These are phyloP conservation scores for Caenorhabditis auriculariae DNA, from an alignment of 2,888 invertebrate genomes.

Conservation along the genomic window DNA sequence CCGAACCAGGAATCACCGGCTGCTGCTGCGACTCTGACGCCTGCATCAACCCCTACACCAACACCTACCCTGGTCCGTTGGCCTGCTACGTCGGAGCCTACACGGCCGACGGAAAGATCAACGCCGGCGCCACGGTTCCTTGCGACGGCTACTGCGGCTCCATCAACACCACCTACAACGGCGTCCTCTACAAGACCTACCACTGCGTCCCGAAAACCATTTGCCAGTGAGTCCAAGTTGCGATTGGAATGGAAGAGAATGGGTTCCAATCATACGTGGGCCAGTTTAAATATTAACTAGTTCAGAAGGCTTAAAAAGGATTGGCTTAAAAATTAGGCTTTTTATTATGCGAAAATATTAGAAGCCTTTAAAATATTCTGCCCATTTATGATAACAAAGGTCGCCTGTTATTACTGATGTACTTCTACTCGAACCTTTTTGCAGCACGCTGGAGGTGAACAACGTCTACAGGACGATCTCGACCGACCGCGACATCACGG, in stretches of 20 bases:
- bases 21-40: conserved; percentile 37
- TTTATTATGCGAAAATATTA: too few relatives aligned
- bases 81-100: conserved; percentile 36
- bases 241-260: too few relatives aligned
- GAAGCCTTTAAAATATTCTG: too few relatives aligned
- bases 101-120: conserved; percentile 16
- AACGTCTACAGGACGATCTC: conserved; percentile 23
- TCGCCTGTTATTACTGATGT: too few relatives aligned
- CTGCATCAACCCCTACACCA: conserved; percentile 28
- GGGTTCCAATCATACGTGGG: too few relatives aligned
- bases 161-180: conserved; percentile 16
- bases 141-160: conserved; percentile 42
- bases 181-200: conserved; percentile 26
- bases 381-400: too few relatives aligned
- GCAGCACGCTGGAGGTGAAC: conserved; percentile 27
- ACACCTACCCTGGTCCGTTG: conserved; percentile 14
- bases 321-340: too few relatives aligned
- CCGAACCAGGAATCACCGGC: conserved; percentile 36
- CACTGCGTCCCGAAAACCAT: conserved; percentile 35
- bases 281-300: too few relatives aligned
- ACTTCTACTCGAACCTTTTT: too few relatives aligned
- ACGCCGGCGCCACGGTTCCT: conserved; percentile 23
- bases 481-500: conserved; percentile 23
- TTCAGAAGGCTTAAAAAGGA: too few relatives aligned
- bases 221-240: neutral